Evolutionary conservation across 2,888 invertebrate genomes (phyloP), one percentile per base, ranked within the genome.

Genomic region (Drosophila leonis): DNA sequence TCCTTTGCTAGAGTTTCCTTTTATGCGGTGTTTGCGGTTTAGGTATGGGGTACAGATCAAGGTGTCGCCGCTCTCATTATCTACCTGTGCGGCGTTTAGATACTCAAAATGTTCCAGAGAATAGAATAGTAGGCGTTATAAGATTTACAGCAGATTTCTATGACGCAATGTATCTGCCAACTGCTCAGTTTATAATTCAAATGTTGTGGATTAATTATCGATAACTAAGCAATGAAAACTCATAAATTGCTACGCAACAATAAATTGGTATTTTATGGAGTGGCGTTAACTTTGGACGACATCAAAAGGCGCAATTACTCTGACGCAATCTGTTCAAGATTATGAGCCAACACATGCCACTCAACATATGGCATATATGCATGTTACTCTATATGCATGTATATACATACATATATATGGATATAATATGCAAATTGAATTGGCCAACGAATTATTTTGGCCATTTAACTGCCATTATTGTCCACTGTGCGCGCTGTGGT

Each of bases 391-490:
- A 52, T 52, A 33, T 49, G 18, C 18, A 35, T 35, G 9, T 10
- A 15, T 6, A 13, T 49, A 18, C 18, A 24, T 8, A 12, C 13
- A n/a, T 13, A 15, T 37, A 27, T 70, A 44, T 60, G 20, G 31
- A 46, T 59, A 49, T 59, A 71, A 60, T 79, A 78, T 78, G 79
- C 75, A 79, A 78, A 78, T 78, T 60, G 60, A 48, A 79, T 78
- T 78, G 75, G 57, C 37, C 54, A 65, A 62, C 82, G 77, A 78
- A 66, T 80, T 83, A 75, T 78, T 82, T 83, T 87, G 75, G 57
- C 83, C 88, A 83, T 83, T 88, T 80, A 88, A 88, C 60, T 62
- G 86, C 65, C 68, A 72, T 79, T 79, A 85, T 83, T 72, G 73
- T 75, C 83, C 83, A 83, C 86, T 83, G 83, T 83, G 73, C 73